phyloP scores from a whole-genome alignment of 2,113 vertebrate species.

The Haemorhous mexicanus region DNA sequence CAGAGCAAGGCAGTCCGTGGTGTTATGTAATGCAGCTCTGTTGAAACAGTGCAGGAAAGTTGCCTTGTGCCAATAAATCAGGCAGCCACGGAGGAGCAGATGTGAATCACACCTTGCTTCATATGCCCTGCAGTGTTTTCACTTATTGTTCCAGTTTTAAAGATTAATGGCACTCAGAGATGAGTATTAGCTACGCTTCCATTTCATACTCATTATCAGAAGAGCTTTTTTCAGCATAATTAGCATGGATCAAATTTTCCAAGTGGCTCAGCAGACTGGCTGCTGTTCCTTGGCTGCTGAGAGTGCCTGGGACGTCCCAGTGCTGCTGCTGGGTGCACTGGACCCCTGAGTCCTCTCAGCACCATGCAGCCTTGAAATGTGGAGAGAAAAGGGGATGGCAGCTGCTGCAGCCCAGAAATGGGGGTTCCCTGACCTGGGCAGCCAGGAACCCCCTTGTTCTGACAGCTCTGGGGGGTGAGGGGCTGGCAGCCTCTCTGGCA shows the following conservation, averaged over 20 bases:
- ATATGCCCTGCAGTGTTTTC: slow-evolving; percentile 60
- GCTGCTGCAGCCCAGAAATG: background rate
- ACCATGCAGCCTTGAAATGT: background rate
- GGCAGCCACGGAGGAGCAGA: slow-evolving; percentile 33
- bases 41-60: slow-evolving; percentile 43
- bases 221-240: slow-evolving; percentile 51
- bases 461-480: background rate
- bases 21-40: slow-evolving; percentile 55
- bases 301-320: background rate
- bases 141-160: slow-evolving; percentile 56
- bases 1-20: background rate
- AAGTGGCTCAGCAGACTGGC: background rate
- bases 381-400: background rate
- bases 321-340: background rate
- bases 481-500: background rate
- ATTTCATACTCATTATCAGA: slow-evolving; percentile 52
- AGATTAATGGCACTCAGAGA: slow-evolving; percentile 61
- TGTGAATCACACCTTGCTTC: slow-evolving; percentile 70
- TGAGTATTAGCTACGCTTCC: slow-evolving; percentile 32
- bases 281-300: background rate
- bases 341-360: fast-evolving
- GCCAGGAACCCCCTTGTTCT: background rate
- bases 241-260: slow-evolving; percentile 44
- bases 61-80: slow-evolving; percentile 54
- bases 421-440: background rate